These are phyloP conservation scores for Drosophila insularis DNA, from an alignment of 1,140 invertebrate genomes.

Conservation along the genomic window DNA sequence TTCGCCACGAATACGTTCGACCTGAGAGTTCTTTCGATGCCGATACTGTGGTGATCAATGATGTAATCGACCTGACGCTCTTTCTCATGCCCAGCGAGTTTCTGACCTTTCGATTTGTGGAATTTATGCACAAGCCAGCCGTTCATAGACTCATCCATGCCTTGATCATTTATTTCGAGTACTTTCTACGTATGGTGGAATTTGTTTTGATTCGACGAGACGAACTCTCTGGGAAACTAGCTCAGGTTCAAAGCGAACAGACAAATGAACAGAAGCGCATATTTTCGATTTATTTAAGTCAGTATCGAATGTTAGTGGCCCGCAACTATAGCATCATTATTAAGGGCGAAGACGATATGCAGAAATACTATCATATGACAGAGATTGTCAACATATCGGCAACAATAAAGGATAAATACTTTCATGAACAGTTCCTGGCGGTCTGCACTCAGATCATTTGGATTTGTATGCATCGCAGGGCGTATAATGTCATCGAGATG, in stretches of 20 bases:
- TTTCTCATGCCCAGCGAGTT: slow-evolving; percentile 69
- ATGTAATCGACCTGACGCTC: slow-evolving; percentile 68
- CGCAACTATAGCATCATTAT: slow-evolving; percentile 70
- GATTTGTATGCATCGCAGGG: slow-evolving; percentile 70
- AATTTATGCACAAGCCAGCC: slow-evolving; percentile 62
- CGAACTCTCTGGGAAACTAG: slow-evolving; percentile 57
- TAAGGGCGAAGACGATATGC: slow-evolving; percentile 64
- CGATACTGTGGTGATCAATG: slow-evolving; percentile 68
- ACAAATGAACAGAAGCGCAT: slow-evolving; percentile 64
- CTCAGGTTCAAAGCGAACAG: slow-evolving; percentile 68
- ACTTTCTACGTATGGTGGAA: slow-evolving; percentile 72
- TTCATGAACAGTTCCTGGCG: slow-evolving; percentile 72
- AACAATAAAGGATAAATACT: slow-evolving; percentile 56
- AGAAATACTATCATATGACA: slow-evolving; percentile 61
- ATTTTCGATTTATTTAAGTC: slow-evolving; percentile 63
- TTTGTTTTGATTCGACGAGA: slow-evolving; percentile 71
- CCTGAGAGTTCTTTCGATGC: slow-evolving; percentile 43
- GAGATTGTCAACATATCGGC: slow-evolving; percentile 64
- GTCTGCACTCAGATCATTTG: slow-evolving; percentile 68
- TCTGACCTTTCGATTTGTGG: slow-evolving; percentile 52
- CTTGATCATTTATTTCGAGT: slow-evolving; percentile 77
- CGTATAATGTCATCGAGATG: slow-evolving; percentile 67
- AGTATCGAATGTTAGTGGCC: slow-evolving; percentile 71
- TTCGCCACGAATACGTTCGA: slow-evolving; percentile 60
- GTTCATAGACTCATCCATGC: slow-evolving; percentile 66